Evolutionary conservation across 2,113 vertebrate genomes (phyloP), one percentile per base, ranked within the genome.

Genomic region (Tupaia chinensis): DNA sequence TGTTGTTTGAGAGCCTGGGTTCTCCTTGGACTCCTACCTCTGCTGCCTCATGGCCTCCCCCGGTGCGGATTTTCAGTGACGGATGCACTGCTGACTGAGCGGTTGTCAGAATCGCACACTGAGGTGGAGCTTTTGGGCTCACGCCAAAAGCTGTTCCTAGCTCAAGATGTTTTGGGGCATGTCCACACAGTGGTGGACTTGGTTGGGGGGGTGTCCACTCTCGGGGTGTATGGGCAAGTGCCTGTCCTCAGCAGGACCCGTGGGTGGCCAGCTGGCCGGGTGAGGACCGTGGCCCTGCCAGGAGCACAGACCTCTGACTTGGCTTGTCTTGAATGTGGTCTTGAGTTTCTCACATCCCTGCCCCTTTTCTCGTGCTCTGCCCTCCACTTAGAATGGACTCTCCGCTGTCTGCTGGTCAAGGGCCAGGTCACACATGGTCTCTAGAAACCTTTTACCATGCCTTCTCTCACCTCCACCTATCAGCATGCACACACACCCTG

Each of bases 361-460:
- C 61, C 9, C 8, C 15, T 94, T 70, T 70, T 32, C 80, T 77
- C 16, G 5, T 74, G 13, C 16, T 72, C 16, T 44, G 34, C 44
- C 76, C 25, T 22, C n/a, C 34, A 27, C 69, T 89, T 82, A 63
- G 27, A 76, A 60, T 19, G 25, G 69, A 22, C 27, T 69, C 13
- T 84, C n/a, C 0, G 27, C 65, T 14, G 17, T 72, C 2, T 53
- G 25, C 63, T 7, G 29, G 68, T 34, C 10, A 8, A 56, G 72
- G 72, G 20, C 58, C 58, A 22, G 74, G 14, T 27, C 74, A 27
- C 54, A 34, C 0, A 0, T 2, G 19, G 4, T 29, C 0, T 15
- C n/a, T 11, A 53, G 32, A 60, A 27, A 61, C 63, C n/a, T 76
- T 66, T 32, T 25, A 5, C 82, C 63, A 11, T 17, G 15, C 6